These are phyloP conservation scores for Petrocephalus microphthalmus DNA, from an alignment of 2,113 vertebrate genomes.

Conservation along the genomic window DNA sequence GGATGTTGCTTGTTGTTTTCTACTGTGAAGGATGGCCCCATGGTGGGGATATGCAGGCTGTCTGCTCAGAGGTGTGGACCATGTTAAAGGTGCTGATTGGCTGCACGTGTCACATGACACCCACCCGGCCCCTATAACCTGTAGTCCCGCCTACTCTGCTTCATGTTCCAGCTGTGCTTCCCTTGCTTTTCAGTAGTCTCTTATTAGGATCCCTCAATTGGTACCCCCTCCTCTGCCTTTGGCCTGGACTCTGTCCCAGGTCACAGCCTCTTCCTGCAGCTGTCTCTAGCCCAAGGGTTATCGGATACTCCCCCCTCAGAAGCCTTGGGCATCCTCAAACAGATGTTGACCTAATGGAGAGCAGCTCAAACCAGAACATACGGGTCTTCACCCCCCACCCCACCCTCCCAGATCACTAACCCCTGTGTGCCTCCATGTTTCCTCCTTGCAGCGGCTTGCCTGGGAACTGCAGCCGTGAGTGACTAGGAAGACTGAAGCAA, in stretches of 20 bases:
- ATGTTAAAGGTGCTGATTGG: neutral
- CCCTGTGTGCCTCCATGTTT: slow-evolving; percentile 48
- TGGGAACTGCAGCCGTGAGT: slow-evolving; percentile 54
- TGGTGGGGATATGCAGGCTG: neutral
- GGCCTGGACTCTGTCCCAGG: neutral
- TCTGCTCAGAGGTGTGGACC: neutral
- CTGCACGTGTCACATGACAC: neutral
- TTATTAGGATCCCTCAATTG: slow-evolving; percentile 9
- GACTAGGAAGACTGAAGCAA: slow-evolving; percentile 50
- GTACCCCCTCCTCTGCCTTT: neutral
- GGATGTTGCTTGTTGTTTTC: neutral
- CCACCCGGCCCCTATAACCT: neutral
- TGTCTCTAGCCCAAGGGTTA: neutral
- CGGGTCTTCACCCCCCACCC: neutral
- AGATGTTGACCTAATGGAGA: neutral
- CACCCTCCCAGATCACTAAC: neutral
- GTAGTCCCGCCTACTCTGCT: neutral
- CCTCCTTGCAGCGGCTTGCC: slow-evolving; percentile 57
- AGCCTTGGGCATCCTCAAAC: neutral
- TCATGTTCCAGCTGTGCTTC: neutral
- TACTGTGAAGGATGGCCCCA: neutral
- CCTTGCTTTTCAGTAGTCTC: neutral
- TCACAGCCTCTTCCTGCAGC: neutral
- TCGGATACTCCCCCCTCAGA: neutral
- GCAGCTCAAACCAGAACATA: neutral